Evolutionary conservation across 1,140 invertebrate genomes (phyloP), one percentile per base, ranked within the genome.

Genomic region (Aradophagus sp.): DNA sequence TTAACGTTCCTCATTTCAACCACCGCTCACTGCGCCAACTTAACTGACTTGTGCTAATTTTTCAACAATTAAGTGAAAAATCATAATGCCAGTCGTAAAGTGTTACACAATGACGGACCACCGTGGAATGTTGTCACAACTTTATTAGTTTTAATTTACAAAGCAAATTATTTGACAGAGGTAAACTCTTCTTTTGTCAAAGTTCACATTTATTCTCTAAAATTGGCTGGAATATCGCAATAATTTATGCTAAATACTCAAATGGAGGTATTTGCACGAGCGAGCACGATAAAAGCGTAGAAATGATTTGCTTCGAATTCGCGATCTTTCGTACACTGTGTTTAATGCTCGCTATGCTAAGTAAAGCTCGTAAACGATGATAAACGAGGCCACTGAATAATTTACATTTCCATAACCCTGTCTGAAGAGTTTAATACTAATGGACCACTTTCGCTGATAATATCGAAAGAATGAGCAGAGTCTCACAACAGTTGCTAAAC

Each of bases 301-400:
- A 59, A 45, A 63, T 63, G 53, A 63, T 63, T 58, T 58, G 59
- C 53, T 71, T 71, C 41, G 67, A 65, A 65, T 65, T 39, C 39
- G 48, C 59, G 61, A 56, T 65, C 59, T 61, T 58, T 65, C 68
- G 53, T 68, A 59, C 39, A 26, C 55, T n/a, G 38, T 45, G 35
- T 59, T n/a, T n/a, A n/a, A 73, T 66, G 62, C 67, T 67, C 20
- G 62, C 69, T 63, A 67, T 65, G 67, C 62, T 72, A 77, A 77
- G 71, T 77, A 71, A 66, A 71, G 59, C 67, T 77, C 73, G 67
- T 77, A 77, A 77, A 77, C 70, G 74, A 52, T 71, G 66, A 75
- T 69, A 71, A 66, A 73, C 67, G 69, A 36, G 69, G 63, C 69
- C 65, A 69, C 53, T 48, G 63, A 39, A 44, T 71, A 73, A 75